These are phyloP conservation scores for Rhynchopsitta pachyrhyncha DNA, from an alignment of 2,113 vertebrate genomes.

Conservation along the genomic window DNA sequence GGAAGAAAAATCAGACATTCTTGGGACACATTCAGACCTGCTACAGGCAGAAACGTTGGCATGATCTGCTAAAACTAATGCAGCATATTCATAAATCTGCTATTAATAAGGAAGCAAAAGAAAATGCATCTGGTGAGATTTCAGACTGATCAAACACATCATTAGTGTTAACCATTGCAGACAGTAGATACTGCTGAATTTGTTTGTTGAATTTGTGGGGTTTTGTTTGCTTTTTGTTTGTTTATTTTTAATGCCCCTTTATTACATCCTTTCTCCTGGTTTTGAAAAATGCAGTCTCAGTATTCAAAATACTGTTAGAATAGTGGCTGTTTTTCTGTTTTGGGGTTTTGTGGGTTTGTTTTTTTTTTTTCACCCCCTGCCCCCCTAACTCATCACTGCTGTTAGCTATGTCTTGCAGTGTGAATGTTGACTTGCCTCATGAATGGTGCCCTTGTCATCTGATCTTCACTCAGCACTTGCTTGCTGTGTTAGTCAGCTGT, in stretches of 20 bases:
- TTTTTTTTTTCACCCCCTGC: background rate
- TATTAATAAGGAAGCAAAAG: constrained; percentile 81
- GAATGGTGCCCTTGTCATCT: background rate
- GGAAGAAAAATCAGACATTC: constrained; percentile 93
- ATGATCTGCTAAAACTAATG: constrained; percentile 93
- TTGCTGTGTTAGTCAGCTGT: background rate
- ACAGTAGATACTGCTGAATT: background rate
- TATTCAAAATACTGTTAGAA: background rate
- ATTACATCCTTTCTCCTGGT: background rate
- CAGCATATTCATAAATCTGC: constrained; percentile 94
- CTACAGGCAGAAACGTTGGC: constrained; percentile 93
- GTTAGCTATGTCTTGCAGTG: background rate
- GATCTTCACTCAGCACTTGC: background rate
- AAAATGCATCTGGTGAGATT: constrained; percentile 81
- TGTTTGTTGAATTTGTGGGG: background rate
- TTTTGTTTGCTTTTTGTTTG: background rate
- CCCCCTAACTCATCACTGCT: background rate
- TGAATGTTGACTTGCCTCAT: background rate
- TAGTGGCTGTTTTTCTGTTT: background rate
- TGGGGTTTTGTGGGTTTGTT: background rate
- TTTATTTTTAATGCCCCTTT: background rate
- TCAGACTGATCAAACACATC: background rate
- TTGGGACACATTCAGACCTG: constrained; percentile 96
- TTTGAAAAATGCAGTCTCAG: background rate
- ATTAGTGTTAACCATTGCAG: background rate